These are phyloP conservation scores for Caenorhabditis sp. DNA, from an alignment of 2,888 invertebrate species.

Conservation along the genomic window DNA sequence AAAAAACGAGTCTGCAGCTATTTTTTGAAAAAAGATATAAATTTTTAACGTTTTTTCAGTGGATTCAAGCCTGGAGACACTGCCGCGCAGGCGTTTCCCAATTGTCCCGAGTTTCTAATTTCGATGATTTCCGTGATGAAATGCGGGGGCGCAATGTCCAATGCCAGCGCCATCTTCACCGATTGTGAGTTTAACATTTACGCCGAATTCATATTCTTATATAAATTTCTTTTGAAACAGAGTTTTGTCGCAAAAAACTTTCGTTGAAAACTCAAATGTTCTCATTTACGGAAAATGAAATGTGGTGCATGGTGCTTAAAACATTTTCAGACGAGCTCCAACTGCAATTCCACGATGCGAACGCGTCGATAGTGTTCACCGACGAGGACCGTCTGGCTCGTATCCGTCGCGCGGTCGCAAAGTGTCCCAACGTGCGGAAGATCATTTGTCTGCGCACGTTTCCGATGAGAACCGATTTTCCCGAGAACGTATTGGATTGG, in stretches of 20 bases:
- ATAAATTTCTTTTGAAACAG: neutral
- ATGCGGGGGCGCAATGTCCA: slow-evolving; percentile 71
- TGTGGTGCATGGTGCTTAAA: too few species aligned
- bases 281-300: too few species aligned
- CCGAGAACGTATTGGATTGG: slow-evolving; percentile 51
- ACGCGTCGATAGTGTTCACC: slow-evolving; percentile 61
- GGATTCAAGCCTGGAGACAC: slow-evolving; percentile 58
- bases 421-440: slow-evolving; percentile 50
- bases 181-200: slow-evolving; percentile 69
- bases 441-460: slow-evolving; percentile 57
- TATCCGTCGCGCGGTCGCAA: slow-evolving; percentile 56
- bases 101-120: slow-evolving; percentile 63
- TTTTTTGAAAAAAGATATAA: too few species aligned
- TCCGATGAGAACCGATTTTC: slow-evolving; percentile 50
- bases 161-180: slow-evolving; percentile 73
- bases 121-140: slow-evolving; percentile 62
- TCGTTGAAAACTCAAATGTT: too few species aligned
- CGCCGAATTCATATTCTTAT: too few species aligned
- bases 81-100: slow-evolving; percentile 58
- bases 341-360: slow-evolving; percentile 63
- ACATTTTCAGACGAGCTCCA: slow-evolving; percentile 67
- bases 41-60: slow-evolving; percentile 20
- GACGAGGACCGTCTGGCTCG: slow-evolving; percentile 59
- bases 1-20: too few species aligned
- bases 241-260: too few species aligned